These are phyloP conservation scores for Eubasilissa regina DNA, from an alignment of 1,140 invertebrate species.

Conservation along the genomic window DNA sequence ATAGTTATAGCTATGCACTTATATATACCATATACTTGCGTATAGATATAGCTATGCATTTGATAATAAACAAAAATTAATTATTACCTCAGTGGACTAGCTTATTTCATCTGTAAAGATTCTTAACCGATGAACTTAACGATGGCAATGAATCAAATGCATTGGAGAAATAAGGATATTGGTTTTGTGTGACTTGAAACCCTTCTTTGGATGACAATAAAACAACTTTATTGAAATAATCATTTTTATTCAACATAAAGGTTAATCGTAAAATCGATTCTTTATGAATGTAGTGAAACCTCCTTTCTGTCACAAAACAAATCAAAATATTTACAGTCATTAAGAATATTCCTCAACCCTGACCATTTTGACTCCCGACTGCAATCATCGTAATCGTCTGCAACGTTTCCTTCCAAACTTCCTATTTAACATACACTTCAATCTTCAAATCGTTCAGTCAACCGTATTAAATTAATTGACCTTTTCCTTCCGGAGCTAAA, in stretches of 20 bases:
- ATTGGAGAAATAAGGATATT: no score
- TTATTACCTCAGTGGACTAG: no score
- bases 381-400: background rate
- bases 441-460: background rate
- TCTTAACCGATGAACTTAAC: no score
- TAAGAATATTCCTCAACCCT: constrained; percentile 50
- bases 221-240: constrained; percentile 44
- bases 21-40: no score
- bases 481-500: constrained; percentile 3
- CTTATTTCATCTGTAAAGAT: no score
- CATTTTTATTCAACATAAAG: constrained; percentile 52
- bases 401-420: background rate
- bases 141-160: no score
- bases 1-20: no score
- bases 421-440: background rate
- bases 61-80: no score
- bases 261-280: constrained; percentile 59
- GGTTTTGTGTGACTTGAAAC: background rate
- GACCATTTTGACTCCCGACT: background rate
- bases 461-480: background rate
- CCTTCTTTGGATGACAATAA: constrained; percentile 2
- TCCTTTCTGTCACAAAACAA: constrained; percentile 47
- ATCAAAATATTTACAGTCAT: constrained; percentile 54
- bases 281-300: constrained; percentile 52
- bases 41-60: no score